phyloP scores from a whole-genome alignment of 2,113 vertebrate species.

The Hirundichthys speculiger region DNA sequence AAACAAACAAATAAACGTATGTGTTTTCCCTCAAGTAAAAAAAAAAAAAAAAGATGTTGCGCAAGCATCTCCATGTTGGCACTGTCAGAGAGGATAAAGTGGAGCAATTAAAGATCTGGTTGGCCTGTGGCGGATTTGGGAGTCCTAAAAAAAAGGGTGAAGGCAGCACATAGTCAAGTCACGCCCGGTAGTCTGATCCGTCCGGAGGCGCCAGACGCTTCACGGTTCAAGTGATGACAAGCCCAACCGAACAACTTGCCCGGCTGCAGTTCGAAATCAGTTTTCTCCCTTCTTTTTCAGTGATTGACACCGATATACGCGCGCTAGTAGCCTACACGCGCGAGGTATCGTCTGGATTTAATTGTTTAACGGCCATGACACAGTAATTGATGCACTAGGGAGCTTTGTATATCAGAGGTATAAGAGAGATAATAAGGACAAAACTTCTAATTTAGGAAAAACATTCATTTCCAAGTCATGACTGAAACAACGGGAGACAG shows the following conservation, averaged over 20 bases:
- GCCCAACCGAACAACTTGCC: conserved; percentile 7
- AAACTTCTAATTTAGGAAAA: too few relatives aligned
- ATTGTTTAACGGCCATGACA: too few relatives aligned
- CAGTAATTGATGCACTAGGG: too few relatives aligned
- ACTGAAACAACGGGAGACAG: too few relatives aligned
- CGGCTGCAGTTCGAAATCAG: not conserved
- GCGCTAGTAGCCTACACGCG: too few relatives aligned
- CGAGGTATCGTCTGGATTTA: too few relatives aligned
- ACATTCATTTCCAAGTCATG: too few relatives aligned
- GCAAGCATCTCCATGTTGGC: not conserved
- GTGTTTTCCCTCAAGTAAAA: not conserved
- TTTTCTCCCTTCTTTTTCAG: too few relatives aligned
- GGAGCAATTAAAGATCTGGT: conserved; percentile 1
- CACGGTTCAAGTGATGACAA: conserved; percentile 55
- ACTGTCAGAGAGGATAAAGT: not conserved
- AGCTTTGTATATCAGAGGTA: too few relatives aligned
- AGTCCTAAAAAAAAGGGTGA: not conserved
- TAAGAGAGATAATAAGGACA: too few relatives aligned
- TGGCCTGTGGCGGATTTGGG: conserved; percentile 12
- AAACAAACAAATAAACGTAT: too few relatives aligned
- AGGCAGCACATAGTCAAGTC: not conserved
- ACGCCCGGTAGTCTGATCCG: conserved; percentile 2
- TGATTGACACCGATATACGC: too few relatives aligned
- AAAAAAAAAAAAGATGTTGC: not conserved
- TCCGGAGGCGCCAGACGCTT: conserved; percentile 29